phyloP scores from a whole-genome alignment of 2,888 invertebrate genomes.

The Ctena decussata region DNA sequence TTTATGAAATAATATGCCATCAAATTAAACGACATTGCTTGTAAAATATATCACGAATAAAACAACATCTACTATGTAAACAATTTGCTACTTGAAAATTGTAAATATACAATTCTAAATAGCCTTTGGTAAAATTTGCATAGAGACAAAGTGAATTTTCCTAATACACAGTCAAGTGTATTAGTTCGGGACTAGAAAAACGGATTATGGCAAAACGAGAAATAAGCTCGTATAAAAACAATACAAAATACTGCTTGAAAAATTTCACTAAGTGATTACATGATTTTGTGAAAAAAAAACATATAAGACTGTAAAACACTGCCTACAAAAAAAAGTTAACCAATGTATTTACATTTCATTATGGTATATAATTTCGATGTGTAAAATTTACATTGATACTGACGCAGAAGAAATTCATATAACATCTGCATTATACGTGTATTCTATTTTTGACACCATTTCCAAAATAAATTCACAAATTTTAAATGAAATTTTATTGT shows the following conservation, averaged over 20 bases:
- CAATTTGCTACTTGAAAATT: constrained; percentile 1
- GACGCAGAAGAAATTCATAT: too few species aligned
- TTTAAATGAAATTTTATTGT: too few species aligned
- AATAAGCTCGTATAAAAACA: constrained; percentile 9
- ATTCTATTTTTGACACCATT: too few species aligned
- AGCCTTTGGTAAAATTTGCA: constrained; percentile 49
- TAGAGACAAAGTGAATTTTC: constrained; percentile 64
- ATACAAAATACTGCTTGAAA: constrained; percentile 6
- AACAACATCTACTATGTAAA: constrained; percentile 11
- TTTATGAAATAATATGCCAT: not conserved
- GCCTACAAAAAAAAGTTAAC: not conserved
- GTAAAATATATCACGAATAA: not conserved
- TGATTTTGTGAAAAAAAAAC: not conserved
- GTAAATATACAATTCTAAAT: constrained; percentile 14
- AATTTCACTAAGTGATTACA: not conserved
- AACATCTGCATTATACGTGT: too few species aligned
- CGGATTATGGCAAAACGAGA: constrained; percentile 11
- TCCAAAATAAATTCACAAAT: too few species aligned
- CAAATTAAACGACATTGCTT: not conserved
- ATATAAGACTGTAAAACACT: not conserved
- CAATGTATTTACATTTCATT: constrained; percentile 1
- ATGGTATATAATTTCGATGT: too few species aligned
- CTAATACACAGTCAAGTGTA: constrained; percentile 32
- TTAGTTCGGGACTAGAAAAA: not conserved
- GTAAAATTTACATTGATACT: too few species aligned